phyloP scores from a whole-genome alignment of 1,140 invertebrate species.

The Drosophila busckii region DNA sequence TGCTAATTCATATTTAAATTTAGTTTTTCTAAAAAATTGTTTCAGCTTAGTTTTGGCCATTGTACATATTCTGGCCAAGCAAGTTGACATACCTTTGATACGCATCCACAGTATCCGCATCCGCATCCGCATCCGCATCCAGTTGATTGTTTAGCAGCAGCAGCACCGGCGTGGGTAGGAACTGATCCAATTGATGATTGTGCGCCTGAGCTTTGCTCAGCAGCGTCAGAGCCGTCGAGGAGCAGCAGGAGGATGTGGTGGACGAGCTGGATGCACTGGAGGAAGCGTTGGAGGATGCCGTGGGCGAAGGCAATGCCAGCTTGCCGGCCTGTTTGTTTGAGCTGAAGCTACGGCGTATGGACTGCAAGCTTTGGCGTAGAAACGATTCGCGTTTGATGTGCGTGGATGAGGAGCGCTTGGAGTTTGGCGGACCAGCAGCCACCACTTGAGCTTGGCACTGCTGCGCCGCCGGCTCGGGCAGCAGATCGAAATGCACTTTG shows the following conservation, averaged over 20 bases:
- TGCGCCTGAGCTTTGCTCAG: slow-evolving; percentile 24
- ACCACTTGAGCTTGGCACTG: too few species aligned
- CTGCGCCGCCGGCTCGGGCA: neutral
- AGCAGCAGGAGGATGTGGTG: slow-evolving; percentile 21
- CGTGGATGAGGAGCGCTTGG: slow-evolving; percentile 13
- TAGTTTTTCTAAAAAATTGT: too few species aligned
- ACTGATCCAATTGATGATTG: slow-evolving; percentile 38
- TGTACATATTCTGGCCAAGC: neutral
- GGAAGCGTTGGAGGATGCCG: neutral
- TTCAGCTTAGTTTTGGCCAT: too few species aligned
- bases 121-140: neutral
- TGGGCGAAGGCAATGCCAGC: neutral
- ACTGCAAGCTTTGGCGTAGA: slow-evolving; percentile 53
- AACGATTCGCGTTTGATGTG: slow-evolving; percentile 52
- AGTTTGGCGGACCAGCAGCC: too few species aligned
- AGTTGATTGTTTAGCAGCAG: slow-evolving; percentile 26
- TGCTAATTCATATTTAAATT: too few species aligned
- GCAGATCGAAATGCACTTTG: slow-evolving; percentile 33
- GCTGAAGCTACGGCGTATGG: slow-evolving; percentile 56
- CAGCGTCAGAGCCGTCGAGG: slow-evolving; percentile 22
- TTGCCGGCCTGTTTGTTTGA: slow-evolving; percentile 39
- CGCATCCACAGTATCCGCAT: neutral
- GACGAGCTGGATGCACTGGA: slow-evolving; percentile 14
- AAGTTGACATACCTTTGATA: neutral
- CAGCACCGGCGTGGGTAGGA: slow-evolving; percentile 31